These are phyloP conservation scores for Desoria tigrina DNA, from an alignment of 2,888 invertebrate genomes.

Conservation along the genomic window DNA sequence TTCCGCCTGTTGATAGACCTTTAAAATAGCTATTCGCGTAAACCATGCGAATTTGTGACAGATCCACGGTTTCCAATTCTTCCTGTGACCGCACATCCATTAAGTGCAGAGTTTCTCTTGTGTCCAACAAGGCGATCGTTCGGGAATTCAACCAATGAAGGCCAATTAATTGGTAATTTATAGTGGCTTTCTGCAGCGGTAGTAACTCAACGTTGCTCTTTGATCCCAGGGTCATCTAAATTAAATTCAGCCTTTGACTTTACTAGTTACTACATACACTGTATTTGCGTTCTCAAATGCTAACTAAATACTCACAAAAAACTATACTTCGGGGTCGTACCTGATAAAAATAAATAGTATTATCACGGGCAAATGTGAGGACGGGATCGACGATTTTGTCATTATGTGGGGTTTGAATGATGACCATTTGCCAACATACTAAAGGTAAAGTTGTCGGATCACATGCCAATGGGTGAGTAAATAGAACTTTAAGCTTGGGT, in stretches of 20 bases:
- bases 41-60: conserved; percentile 76
- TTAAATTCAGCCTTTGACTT: neutral
- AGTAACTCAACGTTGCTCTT: conserved; percentile 63
- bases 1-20: conserved; percentile 92
- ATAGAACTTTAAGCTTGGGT: conserved; percentile 74
- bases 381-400: conserved; percentile 77
- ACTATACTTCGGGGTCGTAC: conserved; percentile 58
- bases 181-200: conserved; percentile 70
- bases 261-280: too few relatives aligned
- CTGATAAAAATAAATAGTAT: conserved; percentile 82
- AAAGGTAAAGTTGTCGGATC: conserved; percentile 81
- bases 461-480: conserved; percentile 71
- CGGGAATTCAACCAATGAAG: conserved; percentile 79
- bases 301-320: neutral
- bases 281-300: neutral
- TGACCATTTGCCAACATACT: conserved; percentile 87
- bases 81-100: conserved; percentile 86
- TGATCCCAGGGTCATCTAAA: conserved; percentile 61
- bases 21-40: conserved; percentile 86
- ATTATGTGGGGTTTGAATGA: conserved; percentile 70
- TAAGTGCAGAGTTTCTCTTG: conserved; percentile 79
- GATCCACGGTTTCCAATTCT: conserved; percentile 79
- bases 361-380: conserved; percentile 83
- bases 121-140: conserved; percentile 81
- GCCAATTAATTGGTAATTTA: conserved; percentile 72